Evolutionary conservation across 1,140 invertebrate species (phyloP).

Genomic region (Drosophila triauraria): DNA sequence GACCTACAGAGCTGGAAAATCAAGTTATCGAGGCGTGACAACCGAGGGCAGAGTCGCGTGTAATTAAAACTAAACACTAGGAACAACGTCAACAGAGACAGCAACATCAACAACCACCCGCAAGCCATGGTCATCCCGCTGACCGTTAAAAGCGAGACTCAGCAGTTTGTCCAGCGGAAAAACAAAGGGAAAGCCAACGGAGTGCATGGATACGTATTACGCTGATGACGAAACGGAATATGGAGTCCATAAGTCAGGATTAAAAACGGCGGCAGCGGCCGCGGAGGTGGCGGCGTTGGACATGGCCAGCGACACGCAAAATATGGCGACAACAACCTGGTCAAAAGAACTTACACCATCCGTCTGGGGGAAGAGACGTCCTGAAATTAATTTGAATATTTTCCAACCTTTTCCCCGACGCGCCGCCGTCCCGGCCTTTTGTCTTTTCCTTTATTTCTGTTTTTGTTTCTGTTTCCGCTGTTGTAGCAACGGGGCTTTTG

Average conservation of each 20-base stretch:
- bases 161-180: constrained; percentile 57
- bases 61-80: constrained; percentile 79
- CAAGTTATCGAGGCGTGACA: constrained; percentile 62
- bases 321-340: constrained; percentile 65
- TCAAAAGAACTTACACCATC: constrained; percentile 44
- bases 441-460: constrained; percentile 34
- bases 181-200: constrained; percentile 34
- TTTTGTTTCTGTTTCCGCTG: constrained; percentile 43
- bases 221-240: constrained; percentile 63
- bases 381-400: constrained; percentile 81
- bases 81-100: constrained; percentile 32
- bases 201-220: constrained; percentile 45
- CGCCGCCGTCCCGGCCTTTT: constrained; percentile 26
- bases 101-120: constrained; percentile 2
- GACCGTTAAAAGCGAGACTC: constrained; percentile 41
- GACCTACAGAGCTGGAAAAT: constrained; percentile 26
- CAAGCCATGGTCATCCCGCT: constrained; percentile 25
- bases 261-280: constrained; percentile 55
- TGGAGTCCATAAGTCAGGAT: constrained; percentile 77
- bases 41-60: constrained; percentile 63
- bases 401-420: constrained; percentile 46
- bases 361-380: constrained; percentile 13
- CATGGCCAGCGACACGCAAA: constrained; percentile 59
- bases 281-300: neutral
- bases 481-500: constrained; percentile 49